Evolutionary conservation across 2,113 vertebrate genomes (phyloP), one percentile per base, ranked within the genome.

Genomic region (Clupea harengus): DNA sequence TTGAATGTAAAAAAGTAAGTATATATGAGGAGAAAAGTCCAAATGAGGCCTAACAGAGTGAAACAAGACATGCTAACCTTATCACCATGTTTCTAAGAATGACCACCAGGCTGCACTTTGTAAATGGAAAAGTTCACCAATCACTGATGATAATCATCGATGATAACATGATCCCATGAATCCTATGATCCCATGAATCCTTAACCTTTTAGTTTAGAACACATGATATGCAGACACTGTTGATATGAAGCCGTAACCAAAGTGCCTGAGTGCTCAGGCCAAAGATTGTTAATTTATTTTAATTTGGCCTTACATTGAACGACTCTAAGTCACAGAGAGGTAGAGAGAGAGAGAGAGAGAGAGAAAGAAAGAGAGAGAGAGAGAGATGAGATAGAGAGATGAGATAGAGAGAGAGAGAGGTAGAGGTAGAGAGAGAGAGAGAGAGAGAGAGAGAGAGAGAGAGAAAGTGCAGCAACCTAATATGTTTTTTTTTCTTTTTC

Each of bases 291-390:
- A 91, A 93, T 93, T 91, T 85, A 92, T 92, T 91, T 88, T 90
- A 89, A 92, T 89, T 89, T 91, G 89, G 87, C 84, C 85, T 93
- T 90, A 89, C 91, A 92, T 93, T 92, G 91, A 91, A 91, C 91
- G 93, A 90, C 91, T 89, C 64, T 92, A 88, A 89, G 91, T 44
- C 75, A 57, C 57, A 39, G 20, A 82, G 47, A 87, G 11, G 45
- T 8, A 84, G 17, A 84, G 6, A 25, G 39, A 86, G 54, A 20
- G 20, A 60, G 39, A 86, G 54, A 20, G 20, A 60, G 39, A 64
- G 64, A 85, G 39, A 86, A 18, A 20, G 20, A 60, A 2, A 64
- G 64, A 85, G 89, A 83, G 81, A n/a, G n/a, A n/a, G n/a, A 39
- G 20, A 82, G 47, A 87, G 11, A 45, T 8, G n/a, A 84, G 17